Conservation (phyloP, 1,140 invertebrate genomes). For the Melitaea cinxia region DNA sequence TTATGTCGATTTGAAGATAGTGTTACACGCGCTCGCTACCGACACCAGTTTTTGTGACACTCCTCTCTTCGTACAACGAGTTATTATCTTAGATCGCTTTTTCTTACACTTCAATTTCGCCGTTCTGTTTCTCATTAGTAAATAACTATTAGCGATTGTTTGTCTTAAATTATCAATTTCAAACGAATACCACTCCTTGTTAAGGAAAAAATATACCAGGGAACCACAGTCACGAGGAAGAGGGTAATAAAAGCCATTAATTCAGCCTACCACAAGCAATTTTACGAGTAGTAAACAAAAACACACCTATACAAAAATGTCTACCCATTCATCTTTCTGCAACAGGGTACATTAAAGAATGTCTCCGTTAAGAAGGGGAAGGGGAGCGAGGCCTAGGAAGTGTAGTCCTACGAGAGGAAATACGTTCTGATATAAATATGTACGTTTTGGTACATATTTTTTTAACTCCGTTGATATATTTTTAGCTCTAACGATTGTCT, state of each 20-base stretch:
- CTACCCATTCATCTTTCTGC: slow-evolving; percentile 77
- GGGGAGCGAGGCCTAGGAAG: slow-evolving; percentile 53
- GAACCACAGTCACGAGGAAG: slow-evolving; percentile 62
- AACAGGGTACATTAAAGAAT: slow-evolving; percentile 79
- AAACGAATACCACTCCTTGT: slow-evolving; percentile 5
- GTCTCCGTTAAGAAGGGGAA: slow-evolving; percentile 75
- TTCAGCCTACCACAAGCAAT: slow-evolving; percentile 71
- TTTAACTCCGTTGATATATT: slow-evolving; percentile 41
- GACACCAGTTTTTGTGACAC: slow-evolving; percentile 77
- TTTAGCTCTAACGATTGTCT: slow-evolving; percentile 46
- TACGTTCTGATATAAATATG: slow-evolving; percentile 19
- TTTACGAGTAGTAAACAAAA: slow-evolving; percentile 70
- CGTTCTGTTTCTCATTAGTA: slow-evolving; percentile 54
- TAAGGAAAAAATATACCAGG: slow-evolving; percentile 52
- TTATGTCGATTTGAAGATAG: slow-evolving; percentile 79
- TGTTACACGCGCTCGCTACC: slow-evolving; percentile 78
- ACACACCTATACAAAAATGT: slow-evolving; percentile 77
- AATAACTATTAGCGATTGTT: slow-evolving; percentile 18
- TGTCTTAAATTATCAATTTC: slow-evolving; percentile 11
- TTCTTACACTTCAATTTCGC: slow-evolving; percentile 50
- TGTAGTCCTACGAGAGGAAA: slow-evolving; percentile 58
- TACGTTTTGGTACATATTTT: slow-evolving; percentile 35
- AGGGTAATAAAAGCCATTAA: slow-evolving; percentile 68
- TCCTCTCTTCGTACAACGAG: slow-evolving; percentile 69
- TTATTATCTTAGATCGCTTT: slow-evolving; percentile 71